A percentile compares a stretch with the other conserved stretches of the same genome.
Conservation (phyloP, 2,797 vertebrate species). For the Betta splendens region DNA sequence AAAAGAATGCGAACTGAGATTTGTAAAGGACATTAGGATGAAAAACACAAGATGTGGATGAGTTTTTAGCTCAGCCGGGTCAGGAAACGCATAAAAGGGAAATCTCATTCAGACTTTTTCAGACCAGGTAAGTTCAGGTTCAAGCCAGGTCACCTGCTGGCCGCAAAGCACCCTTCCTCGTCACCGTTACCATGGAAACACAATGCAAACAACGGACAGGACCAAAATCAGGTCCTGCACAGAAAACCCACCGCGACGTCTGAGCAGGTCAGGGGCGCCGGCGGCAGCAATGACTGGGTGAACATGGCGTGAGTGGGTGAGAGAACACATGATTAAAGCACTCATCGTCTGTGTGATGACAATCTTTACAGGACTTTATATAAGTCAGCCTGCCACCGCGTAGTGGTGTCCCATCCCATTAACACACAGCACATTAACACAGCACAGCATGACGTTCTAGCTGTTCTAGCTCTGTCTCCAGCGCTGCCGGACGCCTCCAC, state of each 20-base stretch:
- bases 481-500: too few relatives aligned
- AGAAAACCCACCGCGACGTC: conserved; percentile 30
- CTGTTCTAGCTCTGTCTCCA: too few relatives aligned
- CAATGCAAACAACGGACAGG: neutral
- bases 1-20: conserved; percentile 12
- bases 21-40: conserved; percentile 32
- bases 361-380: too few relatives aligned
- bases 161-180: conserved; percentile 19
- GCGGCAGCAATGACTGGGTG: neutral
- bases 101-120: conserved; percentile 14
- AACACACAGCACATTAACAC: too few relatives aligned
- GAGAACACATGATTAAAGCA: too few relatives aligned
- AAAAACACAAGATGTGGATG: conserved; percentile 15
- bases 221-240: conserved; percentile 4
- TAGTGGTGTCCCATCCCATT: too few relatives aligned
- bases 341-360: too few relatives aligned
- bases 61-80: neutral
- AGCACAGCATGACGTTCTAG: too few relatives aligned
- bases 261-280: conserved; percentile 10
- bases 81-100: conserved; percentile 18
- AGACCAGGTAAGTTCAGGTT: conserved; percentile 10
- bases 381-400: too few relatives aligned
- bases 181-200: conserved; percentile 26
- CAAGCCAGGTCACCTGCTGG: conserved; percentile 13
- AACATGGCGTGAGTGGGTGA: too few relatives aligned